Percentiles rank a stretch among this genome's conserved stretches.
These are phyloP conservation scores for Gandaritis pyraliata DNA, from an alignment of 2,888 invertebrate genomes.

Conservation along the genomic window DNA sequence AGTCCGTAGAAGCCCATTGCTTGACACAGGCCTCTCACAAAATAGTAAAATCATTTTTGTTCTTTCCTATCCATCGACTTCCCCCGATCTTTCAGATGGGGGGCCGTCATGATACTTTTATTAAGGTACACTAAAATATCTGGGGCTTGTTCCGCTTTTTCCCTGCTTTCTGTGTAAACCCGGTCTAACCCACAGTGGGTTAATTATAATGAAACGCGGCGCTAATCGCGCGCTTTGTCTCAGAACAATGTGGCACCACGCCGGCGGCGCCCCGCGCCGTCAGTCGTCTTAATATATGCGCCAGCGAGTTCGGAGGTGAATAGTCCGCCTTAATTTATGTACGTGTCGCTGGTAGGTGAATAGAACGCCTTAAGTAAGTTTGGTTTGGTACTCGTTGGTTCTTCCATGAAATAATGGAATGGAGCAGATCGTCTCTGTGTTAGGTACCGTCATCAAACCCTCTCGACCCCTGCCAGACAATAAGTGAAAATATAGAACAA, in stretches of 20 bases:
- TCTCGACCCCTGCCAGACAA: not conserved
- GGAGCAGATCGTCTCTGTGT: not conserved
- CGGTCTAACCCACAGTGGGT: slow-evolving; percentile 42
- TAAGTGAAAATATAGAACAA: not conserved
- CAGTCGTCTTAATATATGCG: slow-evolving; percentile 34
- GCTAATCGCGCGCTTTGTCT: slow-evolving; percentile 74
- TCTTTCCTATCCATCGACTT: too few species aligned
- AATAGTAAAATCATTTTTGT: too few species aligned
- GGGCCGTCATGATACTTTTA: too few species aligned
- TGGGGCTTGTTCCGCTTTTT: not conserved
- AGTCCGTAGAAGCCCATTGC: too few species aligned
- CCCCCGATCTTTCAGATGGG: too few species aligned
- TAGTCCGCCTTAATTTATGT: slow-evolving; percentile 18
- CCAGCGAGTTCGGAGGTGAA: slow-evolving; percentile 18
- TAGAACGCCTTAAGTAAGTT: slow-evolving; percentile 18
- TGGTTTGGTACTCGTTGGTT: slow-evolving; percentile 12
- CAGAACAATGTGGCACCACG: slow-evolving; percentile 65
- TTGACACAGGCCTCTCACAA: too few species aligned
- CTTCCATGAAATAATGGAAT: slow-evolving; percentile 5
- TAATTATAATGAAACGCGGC: slow-evolving; percentile 69
- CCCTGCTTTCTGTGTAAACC: slow-evolving; percentile 8
- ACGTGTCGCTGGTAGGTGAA: slow-evolving; percentile 10
- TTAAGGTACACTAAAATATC: too few species aligned
- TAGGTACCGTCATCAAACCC: not conserved
- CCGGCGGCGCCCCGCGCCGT: slow-evolving; percentile 17